Evolutionary conservation across 2,797 vertebrate genomes (phyloP).

Genomic region (Malurus leucopterus): DNA sequence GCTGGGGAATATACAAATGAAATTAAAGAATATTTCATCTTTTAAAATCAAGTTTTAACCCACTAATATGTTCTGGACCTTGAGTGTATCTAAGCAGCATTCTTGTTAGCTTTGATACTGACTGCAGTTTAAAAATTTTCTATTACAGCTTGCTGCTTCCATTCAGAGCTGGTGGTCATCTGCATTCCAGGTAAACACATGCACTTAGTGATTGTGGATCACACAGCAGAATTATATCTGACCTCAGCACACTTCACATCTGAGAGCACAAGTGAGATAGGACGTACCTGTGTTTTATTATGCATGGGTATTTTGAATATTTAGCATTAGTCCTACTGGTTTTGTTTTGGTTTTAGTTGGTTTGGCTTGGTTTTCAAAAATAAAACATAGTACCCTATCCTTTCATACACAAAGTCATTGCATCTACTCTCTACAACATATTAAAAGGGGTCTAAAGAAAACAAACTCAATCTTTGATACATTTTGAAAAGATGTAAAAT

Average conservation of each 20-base stretch:
- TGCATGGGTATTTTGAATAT: neutral
- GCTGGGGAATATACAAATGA: neutral
- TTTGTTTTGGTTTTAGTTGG: neutral
- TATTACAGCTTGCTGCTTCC: neutral
- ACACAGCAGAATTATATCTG: neutral
- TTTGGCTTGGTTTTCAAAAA: neutral
- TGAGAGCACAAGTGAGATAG: neutral
- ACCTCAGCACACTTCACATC: neutral
- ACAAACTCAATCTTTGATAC: neutral
- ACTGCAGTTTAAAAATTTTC: neutral
- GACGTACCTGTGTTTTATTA: neutral
- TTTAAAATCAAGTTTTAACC: neutral
- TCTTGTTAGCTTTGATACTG: neutral
- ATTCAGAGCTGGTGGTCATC: neutral
- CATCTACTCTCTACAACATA: neutral
- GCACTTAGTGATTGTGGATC: neutral
- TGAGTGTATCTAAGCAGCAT: neutral
- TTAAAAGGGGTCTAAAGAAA: neutral
- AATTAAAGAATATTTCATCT: neutral
- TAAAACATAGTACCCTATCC: neutral
- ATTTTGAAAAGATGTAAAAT: conserved; percentile 4
- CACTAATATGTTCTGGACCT: neutral
- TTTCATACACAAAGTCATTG: neutral
- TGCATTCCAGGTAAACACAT: neutral
- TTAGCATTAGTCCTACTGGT: neutral